Base-by-base conservation (phyloP, 2,113 vertebrate species). In the Eubucco bourcierii region DNA sequence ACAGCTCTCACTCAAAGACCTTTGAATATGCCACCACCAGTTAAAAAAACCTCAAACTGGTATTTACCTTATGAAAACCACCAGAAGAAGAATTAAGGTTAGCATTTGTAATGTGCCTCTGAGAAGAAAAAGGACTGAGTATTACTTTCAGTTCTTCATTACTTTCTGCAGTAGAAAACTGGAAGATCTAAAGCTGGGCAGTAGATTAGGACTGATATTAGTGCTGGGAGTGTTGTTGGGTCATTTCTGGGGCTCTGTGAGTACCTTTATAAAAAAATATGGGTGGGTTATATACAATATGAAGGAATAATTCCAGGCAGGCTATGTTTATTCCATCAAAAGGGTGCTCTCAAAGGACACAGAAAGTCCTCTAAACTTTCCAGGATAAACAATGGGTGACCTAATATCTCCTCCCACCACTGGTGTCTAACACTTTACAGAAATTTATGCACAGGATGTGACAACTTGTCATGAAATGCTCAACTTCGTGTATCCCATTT, bases 391-490 rank as follows among this genome's bases (percentile, higher is more conserved):
- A 82, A 17, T 75, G 77, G 89, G 67, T 94, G 90, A 91, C 93
- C 93, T 86, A 87, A 55, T 91, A 83, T 86, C 91, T 94, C 88
- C 90, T 96, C 91, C 88, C 58, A 90, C 56, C 88, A 75, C 90
- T 76, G 33, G 34, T 88, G 78, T 93, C 86, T 89, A 95, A 90
- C 68, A 82, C 67, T 92, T 93, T 84, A 84, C 88, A 94, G 67
- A 94, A 94, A 97, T 94, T 91, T 93, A 94, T 93, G 92, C 90
- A 94, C 84, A 93, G 93, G 95, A 95, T 90, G 74, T 93, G 95
- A 95, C 91, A 93, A 93, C 80, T 96, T 94, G 88, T 95, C 94
- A 95, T 71, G 84, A 92, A 92, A 92, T 87, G 88, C 88, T 97
- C 94, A 85, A 84, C 88, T 96, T 76, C 91, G 34, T 74, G 76